A percentile compares a stretch with the other conserved stretches of the same genome.
These are phyloP conservation scores for Archivesica marissinica DNA, from an alignment of 1,140 invertebrate species.

Conservation along the genomic window DNA sequence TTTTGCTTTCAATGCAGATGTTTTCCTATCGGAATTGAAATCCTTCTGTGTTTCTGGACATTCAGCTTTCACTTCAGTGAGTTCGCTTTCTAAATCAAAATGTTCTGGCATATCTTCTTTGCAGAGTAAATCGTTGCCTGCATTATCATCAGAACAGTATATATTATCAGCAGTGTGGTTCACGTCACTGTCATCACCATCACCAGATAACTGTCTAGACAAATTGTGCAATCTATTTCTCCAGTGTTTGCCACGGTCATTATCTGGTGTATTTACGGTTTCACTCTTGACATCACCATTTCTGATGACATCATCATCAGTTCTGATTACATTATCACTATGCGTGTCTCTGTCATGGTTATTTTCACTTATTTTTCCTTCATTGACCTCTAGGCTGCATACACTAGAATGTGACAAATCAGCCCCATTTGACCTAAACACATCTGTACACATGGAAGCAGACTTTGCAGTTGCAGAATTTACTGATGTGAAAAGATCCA, in stretches of 20 bases:
- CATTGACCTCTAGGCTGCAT: background rate
- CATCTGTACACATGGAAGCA: too few species aligned
- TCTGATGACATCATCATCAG: too few species aligned
- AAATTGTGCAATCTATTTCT: constrained; percentile 5
- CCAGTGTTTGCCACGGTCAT: background rate
- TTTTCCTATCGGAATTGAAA: background rate
- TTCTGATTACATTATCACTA: too few species aligned
- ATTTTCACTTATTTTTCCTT: too few species aligned
- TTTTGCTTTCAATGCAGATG: background rate
- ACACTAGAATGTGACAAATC: too few species aligned
- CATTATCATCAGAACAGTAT: background rate
- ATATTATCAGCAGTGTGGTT: too few species aligned
- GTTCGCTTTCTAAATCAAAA: background rate
- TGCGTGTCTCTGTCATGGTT: too few species aligned
- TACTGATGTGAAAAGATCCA: background rate
- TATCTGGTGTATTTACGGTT: background rate
- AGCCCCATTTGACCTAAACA: too few species aligned
- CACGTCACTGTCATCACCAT: background rate
- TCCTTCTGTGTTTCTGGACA: background rate
- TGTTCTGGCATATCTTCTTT: background rate
- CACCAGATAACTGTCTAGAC: background rate
- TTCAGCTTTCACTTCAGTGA: background rate
- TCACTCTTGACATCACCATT: background rate
- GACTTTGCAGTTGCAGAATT: background rate
- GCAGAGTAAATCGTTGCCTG: background rate